phyloP scores from a whole-genome alignment of 1,140 invertebrate species.

The Yoshiicerus persimilis region DNA sequence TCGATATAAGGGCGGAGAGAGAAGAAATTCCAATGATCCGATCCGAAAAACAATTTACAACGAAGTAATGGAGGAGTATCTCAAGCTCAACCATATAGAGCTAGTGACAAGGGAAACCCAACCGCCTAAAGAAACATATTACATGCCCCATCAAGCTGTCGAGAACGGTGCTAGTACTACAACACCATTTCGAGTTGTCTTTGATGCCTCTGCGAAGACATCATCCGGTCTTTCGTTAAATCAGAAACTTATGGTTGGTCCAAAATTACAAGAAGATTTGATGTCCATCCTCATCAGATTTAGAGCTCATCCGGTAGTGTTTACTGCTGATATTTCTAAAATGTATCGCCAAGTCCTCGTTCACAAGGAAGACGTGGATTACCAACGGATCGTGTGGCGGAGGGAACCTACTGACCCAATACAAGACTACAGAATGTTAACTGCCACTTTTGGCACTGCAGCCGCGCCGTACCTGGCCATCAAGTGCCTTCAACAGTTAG shows the following conservation, averaged over 20 bases:
- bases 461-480: conserved; percentile 53
- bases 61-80: conserved; percentile 50
- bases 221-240: neutral
- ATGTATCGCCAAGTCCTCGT: conserved; percentile 46
- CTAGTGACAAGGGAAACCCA: conserved; percentile 14
- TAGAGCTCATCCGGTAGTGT: neutral
- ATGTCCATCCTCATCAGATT: neutral
- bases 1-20: conserved; percentile 44
- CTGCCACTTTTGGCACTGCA: conserved; percentile 53
- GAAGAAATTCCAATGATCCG: conserved; percentile 36
- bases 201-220: conserved; percentile 49
- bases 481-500: conserved; percentile 47
- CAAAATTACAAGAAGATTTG: neutral
- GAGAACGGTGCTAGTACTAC: no score
- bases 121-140: conserved; percentile 36
- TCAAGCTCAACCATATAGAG: conserved; percentile 49
- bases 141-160: conserved; percentile 47
- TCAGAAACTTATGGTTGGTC: neutral
- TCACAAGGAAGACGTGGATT: neutral
- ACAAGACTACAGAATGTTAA: conserved; percentile 49
- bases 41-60: conserved; percentile 44
- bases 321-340: conserved; percentile 47
- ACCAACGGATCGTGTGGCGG: conserved; percentile 47
- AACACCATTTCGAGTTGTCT: no score
- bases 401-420: conserved; percentile 33